Evolutionary conservation across 1,140 invertebrate genomes (phyloP).

Genomic region (Macrocentrus cingulum): DNA sequence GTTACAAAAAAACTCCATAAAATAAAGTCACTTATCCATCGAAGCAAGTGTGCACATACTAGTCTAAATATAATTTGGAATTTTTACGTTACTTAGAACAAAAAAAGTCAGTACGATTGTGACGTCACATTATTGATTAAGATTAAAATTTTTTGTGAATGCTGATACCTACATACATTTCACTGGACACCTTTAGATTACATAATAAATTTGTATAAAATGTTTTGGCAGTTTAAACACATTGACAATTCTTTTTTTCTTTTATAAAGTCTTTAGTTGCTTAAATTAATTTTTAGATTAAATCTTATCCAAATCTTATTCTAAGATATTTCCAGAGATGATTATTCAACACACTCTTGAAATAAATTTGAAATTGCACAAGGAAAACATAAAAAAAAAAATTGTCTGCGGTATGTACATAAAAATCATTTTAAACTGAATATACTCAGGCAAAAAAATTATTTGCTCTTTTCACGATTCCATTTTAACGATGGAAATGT

Average conservation of each 20-base stretch:
- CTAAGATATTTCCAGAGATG: not conserved
- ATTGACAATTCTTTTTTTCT: not conserved
- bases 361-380: constrained; percentile 17
- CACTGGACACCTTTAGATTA: not conserved
- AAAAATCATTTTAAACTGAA: no score
- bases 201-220: constrained; percentile 17
- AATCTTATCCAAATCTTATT: not conserved
- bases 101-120: not conserved
- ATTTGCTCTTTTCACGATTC: no score
- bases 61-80: constrained; percentile 2
- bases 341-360: no score
- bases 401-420: no score
- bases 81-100: not conserved
- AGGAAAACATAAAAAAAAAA: no score
- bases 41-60: not conserved
- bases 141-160: not conserved
- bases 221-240: constrained; percentile 18
- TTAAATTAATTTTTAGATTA: not conserved
- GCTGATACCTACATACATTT: not conserved
- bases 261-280: not conserved
- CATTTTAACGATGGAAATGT: no score
- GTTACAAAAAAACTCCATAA: no score
- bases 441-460: no score
- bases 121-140: not conserved
- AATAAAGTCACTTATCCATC: not conserved